Base-by-base conservation (phyloP, 2,797 vertebrate genomes). In the Onychomys arenicola region DNA sequence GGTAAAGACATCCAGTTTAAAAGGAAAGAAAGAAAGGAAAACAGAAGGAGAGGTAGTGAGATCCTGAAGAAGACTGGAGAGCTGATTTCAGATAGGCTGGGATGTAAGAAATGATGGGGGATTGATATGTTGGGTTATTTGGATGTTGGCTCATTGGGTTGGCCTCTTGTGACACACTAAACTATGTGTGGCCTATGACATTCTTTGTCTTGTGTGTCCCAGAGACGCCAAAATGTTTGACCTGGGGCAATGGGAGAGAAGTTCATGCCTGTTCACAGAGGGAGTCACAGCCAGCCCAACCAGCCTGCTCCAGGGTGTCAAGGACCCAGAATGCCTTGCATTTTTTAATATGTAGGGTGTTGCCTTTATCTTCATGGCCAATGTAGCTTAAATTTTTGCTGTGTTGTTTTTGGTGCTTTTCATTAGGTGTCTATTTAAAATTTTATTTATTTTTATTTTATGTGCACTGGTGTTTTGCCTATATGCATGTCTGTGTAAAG, bases 261-360 rank as follows among this genome's bases (percentile, higher is more conserved):
- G 25, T 37, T 27, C 63, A 0, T 1, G 21, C 65, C 63, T 69
- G 46, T 34, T 43, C 77, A 43, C 2, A 11, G 52, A 16, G 9
- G 80, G 52, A 46, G 80, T 19, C 29, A 34, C 11, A 23, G 32
- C 32, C 14, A 49, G 52, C 12, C 9, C 6, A 9, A 21, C 0
- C 0, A 17, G 25, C 11, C 12, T 12, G 46, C 19, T 37, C 43
- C 6, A 29, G 17, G 10, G 13, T 23, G 46, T 32, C 52, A 2
- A 7, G 61, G 23, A 55, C 57, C 16, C 71, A 12, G 55, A 13
- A 23, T 1, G 4, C 14, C 27, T 37, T 37, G 16, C 9, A 29
- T 29, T n/a, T 55, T n/a, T 63, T 8, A 27, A 9, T n/a, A 21
- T 7, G 34, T 59, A 32, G 16, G n/a, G 14, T 19, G 34, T 14